phyloP scores from a whole-genome alignment of 2,888 invertebrate genomes.

The Drepana falcataria region DNA sequence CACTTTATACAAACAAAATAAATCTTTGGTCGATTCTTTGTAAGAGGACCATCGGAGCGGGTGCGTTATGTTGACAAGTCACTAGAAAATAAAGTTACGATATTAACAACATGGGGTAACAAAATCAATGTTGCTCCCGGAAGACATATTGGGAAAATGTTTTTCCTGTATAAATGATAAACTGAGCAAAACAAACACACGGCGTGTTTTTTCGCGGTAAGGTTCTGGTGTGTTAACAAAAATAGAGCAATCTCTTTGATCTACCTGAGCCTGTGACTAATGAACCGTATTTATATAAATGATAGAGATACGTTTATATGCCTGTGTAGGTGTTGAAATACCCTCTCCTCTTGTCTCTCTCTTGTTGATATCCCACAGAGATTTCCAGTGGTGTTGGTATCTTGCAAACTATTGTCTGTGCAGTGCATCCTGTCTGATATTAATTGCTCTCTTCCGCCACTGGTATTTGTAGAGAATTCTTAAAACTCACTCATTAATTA shows the following conservation, averaged over 20 bases:
- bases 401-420: constrained; percentile 6
- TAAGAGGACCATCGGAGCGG: constrained; percentile 13
- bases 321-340: background rate
- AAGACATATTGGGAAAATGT: constrained; percentile 47
- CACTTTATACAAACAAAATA: constrained; percentile 46
- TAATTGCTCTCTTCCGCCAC: constrained; percentile 37
- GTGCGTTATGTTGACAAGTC: constrained; percentile 25
- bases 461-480: constrained; percentile 32
- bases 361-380: background rate
- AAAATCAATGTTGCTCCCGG: constrained; percentile 39
- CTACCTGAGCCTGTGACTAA: background rate
- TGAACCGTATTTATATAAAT: background rate
- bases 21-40: constrained; percentile 21
- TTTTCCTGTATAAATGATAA: constrained; percentile 33
- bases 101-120: constrained; percentile 26
- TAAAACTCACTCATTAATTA: constrained; percentile 46
- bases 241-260: background rate
- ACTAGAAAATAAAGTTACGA: constrained; percentile 33
- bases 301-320: background rate
- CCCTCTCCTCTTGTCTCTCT: background rate
- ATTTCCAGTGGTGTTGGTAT: background rate
- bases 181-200: constrained; percentile 16
- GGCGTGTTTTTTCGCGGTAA: constrained; percentile 3
- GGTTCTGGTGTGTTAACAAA: background rate
- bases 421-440: constrained; percentile 30